These are phyloP conservation scores for Eulemur coronatus DNA, from an alignment of 2,797 vertebrate genomes.

Conservation along the genomic window DNA sequence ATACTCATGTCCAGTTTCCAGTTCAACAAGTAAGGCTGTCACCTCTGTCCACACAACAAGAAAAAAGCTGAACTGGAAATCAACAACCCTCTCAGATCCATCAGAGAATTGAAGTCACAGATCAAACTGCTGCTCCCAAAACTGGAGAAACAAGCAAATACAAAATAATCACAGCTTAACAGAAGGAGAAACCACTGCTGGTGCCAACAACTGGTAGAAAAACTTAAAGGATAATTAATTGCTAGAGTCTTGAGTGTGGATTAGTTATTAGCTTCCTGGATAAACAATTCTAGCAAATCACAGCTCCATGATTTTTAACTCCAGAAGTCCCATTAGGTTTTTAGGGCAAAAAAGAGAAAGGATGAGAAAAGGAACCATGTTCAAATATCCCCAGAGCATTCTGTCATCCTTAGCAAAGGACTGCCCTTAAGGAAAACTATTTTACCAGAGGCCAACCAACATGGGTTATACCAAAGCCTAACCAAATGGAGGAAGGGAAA, in stretches of 20 bases:
- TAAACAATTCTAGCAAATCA: background rate
- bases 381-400: background rate
- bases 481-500: background rate
- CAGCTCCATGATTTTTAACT: background rate
- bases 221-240: background rate
- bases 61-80: background rate
- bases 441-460: background rate
- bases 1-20: background rate
- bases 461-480: background rate
- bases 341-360: background rate
- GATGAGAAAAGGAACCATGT: background rate
- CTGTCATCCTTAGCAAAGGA: background rate
- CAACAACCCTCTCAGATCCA: background rate
- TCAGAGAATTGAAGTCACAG: background rate
- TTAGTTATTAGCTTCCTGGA: background rate
- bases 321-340: background rate
- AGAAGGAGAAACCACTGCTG: background rate
- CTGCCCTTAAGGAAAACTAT: background rate
- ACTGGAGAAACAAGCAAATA: background rate
- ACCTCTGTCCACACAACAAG: background rate
- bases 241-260: background rate
- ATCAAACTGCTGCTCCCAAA: background rate
- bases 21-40: background rate
- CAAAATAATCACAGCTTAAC: background rate
- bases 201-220: background rate